Percentiles rank a stretch among this genome's conserved stretches.
Evolutionary conservation across 1,140 invertebrate species (phyloP).

Genomic region (Caenorhabditis elegans): DNA sequence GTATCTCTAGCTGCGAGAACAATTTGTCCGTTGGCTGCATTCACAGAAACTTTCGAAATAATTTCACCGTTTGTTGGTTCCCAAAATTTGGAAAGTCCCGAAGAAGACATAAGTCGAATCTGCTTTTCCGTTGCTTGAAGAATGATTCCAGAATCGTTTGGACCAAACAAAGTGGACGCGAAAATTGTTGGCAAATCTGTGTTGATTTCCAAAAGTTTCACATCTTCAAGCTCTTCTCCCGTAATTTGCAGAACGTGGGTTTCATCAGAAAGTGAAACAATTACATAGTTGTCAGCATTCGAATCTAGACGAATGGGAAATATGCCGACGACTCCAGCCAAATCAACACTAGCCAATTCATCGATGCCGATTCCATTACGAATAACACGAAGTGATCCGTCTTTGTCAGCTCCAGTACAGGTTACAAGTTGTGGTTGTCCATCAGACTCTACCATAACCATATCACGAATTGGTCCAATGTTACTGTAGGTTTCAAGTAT

Average conservation of each 20-base stretch:
- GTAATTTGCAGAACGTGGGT: constrained; percentile 77
- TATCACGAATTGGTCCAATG: constrained; percentile 93
- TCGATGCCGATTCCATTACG: constrained; percentile 95
- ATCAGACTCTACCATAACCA: constrained; percentile 91
- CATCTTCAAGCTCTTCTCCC: constrained; percentile 95
- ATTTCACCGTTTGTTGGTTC: constrained; percentile 61
- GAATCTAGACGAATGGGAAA: constrained; percentile 54
- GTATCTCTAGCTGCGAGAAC: constrained; percentile 85
- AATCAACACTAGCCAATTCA: constrained; percentile 93
- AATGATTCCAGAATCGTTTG: constrained; percentile 73
- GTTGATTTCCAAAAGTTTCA: constrained; percentile 73
- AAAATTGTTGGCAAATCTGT: constrained; percentile 88
- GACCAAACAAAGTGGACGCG: constrained; percentile 80
- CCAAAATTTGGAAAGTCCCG: constrained; percentile 73
- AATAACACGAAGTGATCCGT: constrained; percentile 93
- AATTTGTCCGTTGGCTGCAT: constrained; percentile 75
- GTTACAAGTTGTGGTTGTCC: constrained; percentile 95
- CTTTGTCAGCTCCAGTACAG: constrained; percentile 80
- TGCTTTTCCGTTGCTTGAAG: constrained; percentile 71
- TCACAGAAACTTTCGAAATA: constrained; percentile 85
- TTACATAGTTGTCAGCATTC: constrained; percentile 56
- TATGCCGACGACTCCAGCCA: constrained; percentile 76
- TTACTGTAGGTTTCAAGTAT: constrained; percentile 69
- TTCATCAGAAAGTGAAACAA: constrained; percentile 59
- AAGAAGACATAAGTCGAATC: neutral